Evolutionary conservation across 2,113 vertebrate genomes (phyloP), one percentile per base, ranked within the genome.

Genomic region (Nothoprocta pentlandii): DNA sequence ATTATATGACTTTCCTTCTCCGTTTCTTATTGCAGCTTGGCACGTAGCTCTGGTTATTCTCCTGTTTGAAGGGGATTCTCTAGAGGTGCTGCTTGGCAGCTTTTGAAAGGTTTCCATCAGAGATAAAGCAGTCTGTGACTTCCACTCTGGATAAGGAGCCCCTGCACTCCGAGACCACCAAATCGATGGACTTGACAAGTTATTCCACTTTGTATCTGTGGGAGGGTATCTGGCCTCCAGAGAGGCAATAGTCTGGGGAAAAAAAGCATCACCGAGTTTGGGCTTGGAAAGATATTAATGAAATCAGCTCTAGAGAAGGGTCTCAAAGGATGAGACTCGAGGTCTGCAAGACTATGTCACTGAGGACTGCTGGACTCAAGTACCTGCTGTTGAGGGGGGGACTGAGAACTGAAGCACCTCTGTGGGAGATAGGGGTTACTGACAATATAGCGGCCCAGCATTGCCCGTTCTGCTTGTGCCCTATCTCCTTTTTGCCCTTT

Each of bases 11-110:
- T 86, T 9, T 0, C 62, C 92, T 76, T 62, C 36, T 92, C 73
- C 2, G 9, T 64, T 88, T 84, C 88, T 94, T 80, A 94, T 81
- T 94, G 93, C 87, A 76, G 92, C 64, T 74, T 42, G 88, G 71
- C 94, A 92, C 47, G 21, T 49, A 80, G 80, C 56, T 88, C 80
- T 78, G 1, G 0, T 78, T 77, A 80, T 68, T 91, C 82, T 91
- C 77, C 64, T 88, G 77, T 90, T 94, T 92, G 85, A 89, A 91
- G 64, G 85, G 93, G 75, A 91, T 67, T 87, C 94, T 95, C 96
- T 75, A 79, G 89, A 87, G 93, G 93, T 82, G 74, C 87, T 77
- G 67, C 87, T 91, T 2, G 5, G 79, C 1, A 8, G 64, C 63
- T 70, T 74, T 63, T 79, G 89, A 80, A 89, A 89, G 71, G 46